phyloP scores from a whole-genome alignment of 1,140 invertebrate species.

The Cyclargus thomasi region DNA sequence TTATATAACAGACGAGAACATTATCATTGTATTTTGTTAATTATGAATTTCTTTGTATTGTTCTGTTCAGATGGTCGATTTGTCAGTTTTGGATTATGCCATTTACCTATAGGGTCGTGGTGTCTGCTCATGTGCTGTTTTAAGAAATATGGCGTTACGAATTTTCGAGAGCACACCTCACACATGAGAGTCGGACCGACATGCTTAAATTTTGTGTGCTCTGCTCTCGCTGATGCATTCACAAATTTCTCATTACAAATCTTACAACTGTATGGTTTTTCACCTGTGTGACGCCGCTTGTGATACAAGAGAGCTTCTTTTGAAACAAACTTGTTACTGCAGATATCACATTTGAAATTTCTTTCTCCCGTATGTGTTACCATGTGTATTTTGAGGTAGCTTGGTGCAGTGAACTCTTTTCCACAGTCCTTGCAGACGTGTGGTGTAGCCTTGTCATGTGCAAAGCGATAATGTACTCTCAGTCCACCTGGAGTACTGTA shows the following conservation, averaged over 20 bases:
- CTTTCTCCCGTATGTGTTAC: constrained; percentile 69
- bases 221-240: constrained; percentile 58
- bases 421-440: constrained; percentile 55
- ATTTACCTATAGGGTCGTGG: constrained; percentile 51
- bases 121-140: constrained; percentile 57
- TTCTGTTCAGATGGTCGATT: constrained; percentile 46
- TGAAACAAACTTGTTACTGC: constrained; percentile 60
- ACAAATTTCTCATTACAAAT: constrained; percentile 59
- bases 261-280: constrained; percentile 68
- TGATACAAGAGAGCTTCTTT: constrained; percentile 66
- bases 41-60: constrained; percentile 41
- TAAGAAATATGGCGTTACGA: constrained; percentile 57
- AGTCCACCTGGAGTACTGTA: constrained; percentile 57
- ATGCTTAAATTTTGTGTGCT: constrained; percentile 64
- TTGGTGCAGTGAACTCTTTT: constrained; percentile 59
- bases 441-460: constrained; percentile 55
- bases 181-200: constrained; percentile 55
- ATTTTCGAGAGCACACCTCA: constrained; percentile 57
- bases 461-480: constrained; percentile 57
- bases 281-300: constrained; percentile 68
- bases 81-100: constrained; percentile 45
- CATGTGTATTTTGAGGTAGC: constrained; percentile 64
- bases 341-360: constrained; percentile 66
- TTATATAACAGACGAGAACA: no score
- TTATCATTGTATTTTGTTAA: constrained; percentile 23